A percentile compares a stretch with the other conserved stretches of the same genome.
phyloP scores from a whole-genome alignment of 2,888 invertebrate genomes.

The Leucophora obtusa region DNA sequence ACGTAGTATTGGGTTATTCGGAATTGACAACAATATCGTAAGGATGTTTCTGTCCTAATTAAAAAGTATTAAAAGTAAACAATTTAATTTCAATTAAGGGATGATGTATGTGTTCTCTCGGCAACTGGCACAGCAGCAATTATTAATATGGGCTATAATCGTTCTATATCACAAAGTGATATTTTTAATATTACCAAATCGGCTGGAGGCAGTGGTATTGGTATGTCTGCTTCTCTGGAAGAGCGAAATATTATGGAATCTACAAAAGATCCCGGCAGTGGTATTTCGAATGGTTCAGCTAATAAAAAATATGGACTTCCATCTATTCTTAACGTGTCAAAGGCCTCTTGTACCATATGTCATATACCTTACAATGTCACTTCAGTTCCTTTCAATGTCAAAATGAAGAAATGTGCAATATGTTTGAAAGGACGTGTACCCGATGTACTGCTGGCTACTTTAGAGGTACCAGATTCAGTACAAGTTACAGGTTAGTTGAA shows the following conservation, averaged over 20 bases:
- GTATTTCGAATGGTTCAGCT: conserved; percentile 62
- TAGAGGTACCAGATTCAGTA: conserved; percentile 89
- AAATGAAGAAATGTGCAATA: conserved; percentile 85
- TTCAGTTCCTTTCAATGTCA: conserved; percentile 86
- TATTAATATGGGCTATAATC: conserved; percentile 82
- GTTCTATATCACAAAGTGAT: conserved; percentile 75
- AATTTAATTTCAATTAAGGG: conserved; percentile 80
- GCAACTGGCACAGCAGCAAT: conserved; percentile 96
- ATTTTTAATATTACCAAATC: conserved; percentile 69
- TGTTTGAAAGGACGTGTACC: conserved; percentile 91
- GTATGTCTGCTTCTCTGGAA: conserved; percentile 80
- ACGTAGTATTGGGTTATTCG: conserved; percentile 95
- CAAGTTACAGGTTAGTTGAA: conserved; percentile 81
- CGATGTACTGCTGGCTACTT: conserved; percentile 92
- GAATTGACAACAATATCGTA: conserved; percentile 96
- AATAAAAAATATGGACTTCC: conserved; percentile 68
- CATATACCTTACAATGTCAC: conserved; percentile 91
- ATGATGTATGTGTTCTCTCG: conserved; percentile 96
- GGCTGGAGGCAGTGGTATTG: conserved; percentile 68
- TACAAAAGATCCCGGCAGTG: conserved; percentile 64
- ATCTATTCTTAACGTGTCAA: conserved; percentile 66
- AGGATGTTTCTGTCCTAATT: conserved; percentile 71
- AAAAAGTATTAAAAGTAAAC: neutral
- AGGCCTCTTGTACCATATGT: conserved; percentile 79
- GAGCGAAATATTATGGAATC: conserved; percentile 78